Evolutionary conservation across 2,113 vertebrate species (phyloP).

Genomic region (Mus musculus): GRCm39 chr12:72006501-72007000

Average conservation of each 20-base stretch:
- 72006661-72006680: slow-evolving; percentile 99
- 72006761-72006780: neutral
- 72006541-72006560: slow-evolving; percentile 77
- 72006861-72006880: neutral
- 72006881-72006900: slow-evolving; percentile 9
- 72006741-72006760: neutral
- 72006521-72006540: slow-evolving; percentile 67
- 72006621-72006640: slow-evolving; percentile 98
- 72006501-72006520: slow-evolving; percentile 27
- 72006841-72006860: neutral
- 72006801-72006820: neutral
- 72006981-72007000: neutral
- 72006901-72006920: slow-evolving; percentile 4
- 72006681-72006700: slow-evolving; percentile 89
- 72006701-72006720: slow-evolving; percentile 22
- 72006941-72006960: neutral
- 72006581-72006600: slow-evolving; percentile 94
- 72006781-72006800: neutral
- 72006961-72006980: neutral
- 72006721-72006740: neutral
- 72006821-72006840: neutral
- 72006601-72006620: slow-evolving; percentile 93
- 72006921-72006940: neutral
- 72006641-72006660: slow-evolving; percentile 97
- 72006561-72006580: slow-evolving; percentile 88